Conservation (phyloP, 1,140 invertebrate species). For the Calosoma granatense region DNA sequence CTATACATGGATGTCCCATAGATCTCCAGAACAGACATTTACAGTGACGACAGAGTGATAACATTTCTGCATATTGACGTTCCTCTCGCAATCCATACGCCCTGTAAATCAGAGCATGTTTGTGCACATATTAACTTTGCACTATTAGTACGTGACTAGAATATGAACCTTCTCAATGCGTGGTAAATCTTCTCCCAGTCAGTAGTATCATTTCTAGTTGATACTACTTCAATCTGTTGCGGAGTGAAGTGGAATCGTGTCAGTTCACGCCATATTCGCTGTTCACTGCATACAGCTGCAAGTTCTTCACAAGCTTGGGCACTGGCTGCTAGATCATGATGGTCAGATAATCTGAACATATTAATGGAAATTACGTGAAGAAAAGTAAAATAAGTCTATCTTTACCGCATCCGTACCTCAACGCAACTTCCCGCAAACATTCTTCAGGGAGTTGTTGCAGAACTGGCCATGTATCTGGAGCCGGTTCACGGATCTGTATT, state of each 20-base stretch:
- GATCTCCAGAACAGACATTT: constrained; percentile 95
- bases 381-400: no score
- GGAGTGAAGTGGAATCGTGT: constrained; percentile 86
- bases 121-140: not conserved
- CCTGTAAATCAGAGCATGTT: constrained; percentile 38
- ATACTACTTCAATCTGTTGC: constrained; percentile 67
- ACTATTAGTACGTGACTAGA: constrained; percentile 33
- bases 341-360: constrained; percentile 70
- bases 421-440: constrained; percentile 81
- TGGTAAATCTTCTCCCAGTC: constrained; percentile 69
- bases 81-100: constrained; percentile 84
- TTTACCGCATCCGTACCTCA: no score
- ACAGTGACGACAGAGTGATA: constrained; percentile 90
- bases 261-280: constrained; percentile 84
- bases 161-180: constrained; percentile 60
- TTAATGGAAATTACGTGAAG: no score
- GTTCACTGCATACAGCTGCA: constrained; percentile 73
- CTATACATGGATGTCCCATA: constrained; percentile 81
- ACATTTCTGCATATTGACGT: constrained; percentile 79
- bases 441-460: constrained; percentile 88
- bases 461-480: constrained; percentile 70
- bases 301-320: constrained; percentile 56
- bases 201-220: constrained; percentile 38
- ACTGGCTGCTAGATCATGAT: constrained; percentile 67
- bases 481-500: constrained; percentile 68